Base-by-base conservation (phyloP, 1,140 invertebrate species). In the Aphis gossypii region DNA sequence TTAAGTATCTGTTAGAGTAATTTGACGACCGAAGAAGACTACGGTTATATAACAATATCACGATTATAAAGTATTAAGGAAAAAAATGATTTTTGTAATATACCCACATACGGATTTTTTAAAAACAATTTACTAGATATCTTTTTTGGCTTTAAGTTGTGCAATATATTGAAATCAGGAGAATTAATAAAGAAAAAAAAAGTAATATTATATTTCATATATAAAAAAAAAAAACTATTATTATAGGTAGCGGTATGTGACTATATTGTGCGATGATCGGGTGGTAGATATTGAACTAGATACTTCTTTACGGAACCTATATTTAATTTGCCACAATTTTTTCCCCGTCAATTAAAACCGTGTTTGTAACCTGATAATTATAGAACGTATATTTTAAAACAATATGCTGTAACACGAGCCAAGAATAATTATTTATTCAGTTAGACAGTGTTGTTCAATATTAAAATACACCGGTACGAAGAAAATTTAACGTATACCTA, bases 361-460 rank as follows among this genome's bases (percentile, higher is more conserved):
- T 35, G 18, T 88, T 20, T 88, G 86, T 88, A 51, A 88, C 86
- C 86, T n/a, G 46, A 88, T 51, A 84, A 41, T 84, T 41, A 83
- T 83, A 83, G 76, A 83, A 83, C 44, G 84, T 5, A 87, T 87
- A 87, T n/a, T 41, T 41, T 88, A 88, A 9, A 41, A 86, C 38
- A 86, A 44, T 86, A 35, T 35, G 20, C 48, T 51, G 86, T 51
- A 51, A 51, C n/a, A 88, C 18, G 30, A 88, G 48, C 30, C 46
- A 88, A 48, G n/a, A 21, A 88, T 87, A 87, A 87, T 87, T 87
- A 87, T 76, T 76, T 76, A 87, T 87, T 87, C 44, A 87, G 44
- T 46, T 30, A 44, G 30, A 46, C 44, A 18, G 44, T 38, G 18
- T 87, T 14, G 84, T 87, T 87, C 30, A 46, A 87, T 87, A 87